Evolutionary conservation across 2,797 vertebrate genomes (phyloP).

Genomic region (Melanotaenia boesemani): DNA sequence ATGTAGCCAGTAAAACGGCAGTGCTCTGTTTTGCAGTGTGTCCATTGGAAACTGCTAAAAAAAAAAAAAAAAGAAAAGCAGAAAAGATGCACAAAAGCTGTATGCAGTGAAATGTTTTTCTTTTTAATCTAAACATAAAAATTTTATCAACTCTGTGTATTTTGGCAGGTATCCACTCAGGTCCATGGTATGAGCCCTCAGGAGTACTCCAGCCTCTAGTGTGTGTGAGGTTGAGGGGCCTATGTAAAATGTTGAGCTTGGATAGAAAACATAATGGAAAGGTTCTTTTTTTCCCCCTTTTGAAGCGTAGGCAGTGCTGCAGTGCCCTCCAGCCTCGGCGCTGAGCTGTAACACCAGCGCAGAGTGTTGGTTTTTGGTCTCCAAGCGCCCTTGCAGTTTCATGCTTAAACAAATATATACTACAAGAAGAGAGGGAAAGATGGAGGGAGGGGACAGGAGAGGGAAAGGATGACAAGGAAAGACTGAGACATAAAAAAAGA

Average conservation of each 20-base stretch:
- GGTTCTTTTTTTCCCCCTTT: conserved; percentile 21
- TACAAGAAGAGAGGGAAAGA: conserved; percentile 24
- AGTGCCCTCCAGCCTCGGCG: conserved; percentile 43
- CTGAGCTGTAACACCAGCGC: conserved; percentile 47
- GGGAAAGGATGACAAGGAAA: conserved; percentile 39
- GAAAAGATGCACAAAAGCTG: conserved; percentile 13
- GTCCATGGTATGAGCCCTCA: conserved; percentile 54
- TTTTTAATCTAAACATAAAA: conserved; percentile 42
- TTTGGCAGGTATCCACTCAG: conserved; percentile 57
- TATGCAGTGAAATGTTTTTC: conserved; percentile 1
- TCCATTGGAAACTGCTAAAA: conserved; percentile 19
- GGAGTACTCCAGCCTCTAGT: conserved; percentile 22
- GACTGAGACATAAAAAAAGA: conserved; percentile 20
- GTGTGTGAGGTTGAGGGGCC: conserved; percentile 32
- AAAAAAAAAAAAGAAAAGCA: conserved; percentile 18
- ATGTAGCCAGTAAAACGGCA: conserved; percentile 63
- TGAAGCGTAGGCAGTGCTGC: conserved; percentile 5
- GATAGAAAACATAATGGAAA: conserved; percentile 66
- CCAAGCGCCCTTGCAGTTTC: conserved; percentile 36
- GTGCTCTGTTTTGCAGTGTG: conserved; percentile 32
- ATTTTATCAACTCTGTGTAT: conserved; percentile 53
- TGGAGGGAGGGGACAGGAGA: conserved; percentile 20
- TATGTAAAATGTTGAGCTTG: conserved; percentile 56
- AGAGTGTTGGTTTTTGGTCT: conserved; percentile 74
- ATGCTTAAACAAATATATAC: conserved; percentile 77